A percentile compares a stretch with the other conserved stretches of the same genome.
These are phyloP conservation scores for Athetis lepigone DNA, from an alignment of 2,888 invertebrate genomes.

Conservation along the genomic window DNA sequence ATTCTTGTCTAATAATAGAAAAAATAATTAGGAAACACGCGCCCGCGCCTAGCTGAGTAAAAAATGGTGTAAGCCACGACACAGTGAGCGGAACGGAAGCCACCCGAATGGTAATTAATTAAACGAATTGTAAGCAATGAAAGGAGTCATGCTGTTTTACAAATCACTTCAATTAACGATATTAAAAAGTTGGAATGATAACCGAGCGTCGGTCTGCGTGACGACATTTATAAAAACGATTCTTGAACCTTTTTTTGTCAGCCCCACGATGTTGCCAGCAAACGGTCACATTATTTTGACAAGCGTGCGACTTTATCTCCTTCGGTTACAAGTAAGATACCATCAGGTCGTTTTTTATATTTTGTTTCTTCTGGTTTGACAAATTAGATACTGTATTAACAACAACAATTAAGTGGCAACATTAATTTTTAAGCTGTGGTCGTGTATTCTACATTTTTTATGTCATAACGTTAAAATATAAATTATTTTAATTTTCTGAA, in stretches of 20 bases:
- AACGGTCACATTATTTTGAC: constrained; percentile 74
- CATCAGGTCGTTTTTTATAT: constrained; percentile 51
- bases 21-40: constrained; percentile 77
- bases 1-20: constrained; percentile 47
- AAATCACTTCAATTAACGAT: constrained; percentile 91
- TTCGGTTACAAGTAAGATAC: constrained; percentile 67
- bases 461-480: constrained; percentile 33
- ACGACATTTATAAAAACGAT: constrained; percentile 75
- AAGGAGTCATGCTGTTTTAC: constrained; percentile 91
- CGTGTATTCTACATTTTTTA: constrained; percentile 43
- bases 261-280: constrained; percentile 65
- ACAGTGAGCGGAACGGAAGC: constrained; percentile 86
- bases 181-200: constrained; percentile 89
- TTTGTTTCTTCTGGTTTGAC: constrained; percentile 53
- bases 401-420: constrained; percentile 66
- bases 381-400: constrained; percentile 65
- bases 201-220: constrained; percentile 80
- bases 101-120: constrained; percentile 89
- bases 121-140: constrained; percentile 90
- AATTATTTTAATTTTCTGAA: neutral
- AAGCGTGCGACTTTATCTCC: constrained; percentile 87
- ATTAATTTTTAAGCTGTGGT: constrained; percentile 61
- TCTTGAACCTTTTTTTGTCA: constrained; percentile 68
- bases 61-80: constrained; percentile 84
- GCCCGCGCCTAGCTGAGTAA: constrained; percentile 77